Base-by-base conservation (phyloP, 2,113 vertebrate species). In the Passer domesticus region DNA sequence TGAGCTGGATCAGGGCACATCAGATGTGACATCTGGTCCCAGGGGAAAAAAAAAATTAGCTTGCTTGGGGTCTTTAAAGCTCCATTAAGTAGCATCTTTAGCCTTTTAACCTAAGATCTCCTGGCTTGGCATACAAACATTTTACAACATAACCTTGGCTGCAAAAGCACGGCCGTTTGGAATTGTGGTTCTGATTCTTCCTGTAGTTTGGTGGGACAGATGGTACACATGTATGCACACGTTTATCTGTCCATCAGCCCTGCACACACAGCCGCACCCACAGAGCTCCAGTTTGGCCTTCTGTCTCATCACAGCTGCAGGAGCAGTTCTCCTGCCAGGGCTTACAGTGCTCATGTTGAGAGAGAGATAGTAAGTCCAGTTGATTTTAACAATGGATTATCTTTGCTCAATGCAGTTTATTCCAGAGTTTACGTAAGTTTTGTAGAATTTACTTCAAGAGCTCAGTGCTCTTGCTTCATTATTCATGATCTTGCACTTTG, bases 191-290 rank as follows among this genome's bases (percentile, higher is more conserved):
- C 37, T 75, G 21, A 31, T 64, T 44, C 22, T 66, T 75, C 84
- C 35, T 87, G 52, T 15, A 15, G 60, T 50, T 70, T 55, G 59
- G 30, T 75, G 35, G 49, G 37, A 46, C 50, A 60, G 46, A 22
- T 2, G 7, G 19, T 62, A 35, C 19, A 46, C 23, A 1, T 2
- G 23, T 41, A 6, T 25, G 6, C 46, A 52, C 27, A 12, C 2
- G 10, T 72, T 70, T 78, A 47, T 77, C 58, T 82, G 7, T 18
- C 1, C 4, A 37, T 58, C 66, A 37, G 31, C 30, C 37, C 6
- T 2, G 5, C 22, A 14, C 13, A 16, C 12, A 5, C 47, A 70
- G 21, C 53, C 0, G 0, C 33, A 37, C 53, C 43, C 7, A 7
- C 4, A 7, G 1, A 33, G 30, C 81, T 84, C 43, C 59, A 8